phyloP scores from a whole-genome alignment of 2,113 vertebrate genomes.

The Tautogolabrus adspersus region DNA sequence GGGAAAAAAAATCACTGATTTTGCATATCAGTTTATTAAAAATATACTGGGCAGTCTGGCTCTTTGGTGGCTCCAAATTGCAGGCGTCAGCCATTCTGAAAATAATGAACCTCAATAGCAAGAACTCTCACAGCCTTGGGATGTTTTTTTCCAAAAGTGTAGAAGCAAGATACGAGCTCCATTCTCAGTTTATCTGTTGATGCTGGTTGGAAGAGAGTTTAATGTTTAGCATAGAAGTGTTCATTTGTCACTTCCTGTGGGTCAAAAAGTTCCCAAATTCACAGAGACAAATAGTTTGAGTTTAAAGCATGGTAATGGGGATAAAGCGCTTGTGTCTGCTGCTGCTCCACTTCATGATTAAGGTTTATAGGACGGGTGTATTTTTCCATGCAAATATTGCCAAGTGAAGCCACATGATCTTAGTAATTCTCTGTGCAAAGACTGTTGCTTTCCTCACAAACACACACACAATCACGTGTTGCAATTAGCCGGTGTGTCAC shows the following conservation, averaged over 20 bases:
- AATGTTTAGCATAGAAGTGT: conserved; percentile 27
- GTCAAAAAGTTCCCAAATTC: conserved; percentile 36
- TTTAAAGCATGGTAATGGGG: conserved; percentile 28
- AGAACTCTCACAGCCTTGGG: neutral
- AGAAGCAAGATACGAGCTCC: neutral
- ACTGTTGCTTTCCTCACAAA: conserved; percentile 18
- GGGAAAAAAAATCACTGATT: conserved; percentile 15
- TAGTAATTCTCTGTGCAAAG: conserved; percentile 32
- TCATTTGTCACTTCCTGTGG: conserved; percentile 32
- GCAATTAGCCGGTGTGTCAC: conserved; percentile 71
- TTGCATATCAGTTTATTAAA: conserved; percentile 39
- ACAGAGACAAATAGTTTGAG: conserved; percentile 14
- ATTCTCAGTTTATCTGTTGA: neutral
- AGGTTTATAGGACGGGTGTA: conserved; percentile 24
- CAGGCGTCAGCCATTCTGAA: conserved; percentile 27
- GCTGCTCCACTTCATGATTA: conserved; percentile 49
- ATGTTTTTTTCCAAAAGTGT: neutral
- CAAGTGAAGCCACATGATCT: conserved; percentile 34
- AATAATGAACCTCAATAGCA: conserved; percentile 31
- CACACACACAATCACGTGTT: conserved; percentile 40
- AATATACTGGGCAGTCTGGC: neutral
- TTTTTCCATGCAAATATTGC: conserved; percentile 48
- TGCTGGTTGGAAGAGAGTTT: conserved; percentile 1
- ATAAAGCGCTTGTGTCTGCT: conserved; percentile 19
- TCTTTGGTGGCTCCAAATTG: conserved; percentile 25